These are phyloP conservation scores for Acridotheres tristis DNA, from an alignment of 2,797 vertebrate species.

Conservation along the genomic window DNA sequence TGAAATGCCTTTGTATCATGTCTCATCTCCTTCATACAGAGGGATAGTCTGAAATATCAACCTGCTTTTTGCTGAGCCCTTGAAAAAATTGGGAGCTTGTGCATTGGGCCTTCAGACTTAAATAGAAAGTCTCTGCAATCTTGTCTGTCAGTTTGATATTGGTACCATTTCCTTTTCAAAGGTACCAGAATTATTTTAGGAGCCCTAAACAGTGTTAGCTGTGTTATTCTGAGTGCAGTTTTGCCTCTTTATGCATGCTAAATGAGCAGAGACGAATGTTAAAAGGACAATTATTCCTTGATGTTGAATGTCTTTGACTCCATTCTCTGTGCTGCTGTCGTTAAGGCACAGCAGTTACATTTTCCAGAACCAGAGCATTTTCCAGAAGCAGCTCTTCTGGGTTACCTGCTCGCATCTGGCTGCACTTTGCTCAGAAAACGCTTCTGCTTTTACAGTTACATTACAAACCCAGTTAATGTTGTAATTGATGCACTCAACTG, in stretches of 20 bases:
- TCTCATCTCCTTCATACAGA: not conserved
- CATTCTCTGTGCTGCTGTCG: not conserved
- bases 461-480: conserved; percentile 21
- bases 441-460: conserved; percentile 11
- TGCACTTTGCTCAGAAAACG: not conserved
- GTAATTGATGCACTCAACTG: conserved; percentile 38
- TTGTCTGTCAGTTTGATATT: not conserved
- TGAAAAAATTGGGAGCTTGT: not conserved
- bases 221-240: not conserved
- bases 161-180: not conserved
- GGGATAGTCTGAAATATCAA: not conserved
- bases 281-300: conserved; percentile 6
- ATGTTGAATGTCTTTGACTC: not conserved
- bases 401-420: not conserved
- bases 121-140: not conserved
- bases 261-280: conserved; percentile 13
- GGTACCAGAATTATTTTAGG: not conserved
- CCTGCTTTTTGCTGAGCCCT: not conserved
- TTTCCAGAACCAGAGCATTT: not conserved
- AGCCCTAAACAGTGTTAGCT: not conserved
- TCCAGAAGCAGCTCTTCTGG: not conserved
- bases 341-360: not conserved
- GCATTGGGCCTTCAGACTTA: not conserved
- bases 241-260: not conserved
- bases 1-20: not conserved